Base-by-base conservation (phyloP, 2,797 vertebrate species). In the Hylomyscus alleni region DNA sequence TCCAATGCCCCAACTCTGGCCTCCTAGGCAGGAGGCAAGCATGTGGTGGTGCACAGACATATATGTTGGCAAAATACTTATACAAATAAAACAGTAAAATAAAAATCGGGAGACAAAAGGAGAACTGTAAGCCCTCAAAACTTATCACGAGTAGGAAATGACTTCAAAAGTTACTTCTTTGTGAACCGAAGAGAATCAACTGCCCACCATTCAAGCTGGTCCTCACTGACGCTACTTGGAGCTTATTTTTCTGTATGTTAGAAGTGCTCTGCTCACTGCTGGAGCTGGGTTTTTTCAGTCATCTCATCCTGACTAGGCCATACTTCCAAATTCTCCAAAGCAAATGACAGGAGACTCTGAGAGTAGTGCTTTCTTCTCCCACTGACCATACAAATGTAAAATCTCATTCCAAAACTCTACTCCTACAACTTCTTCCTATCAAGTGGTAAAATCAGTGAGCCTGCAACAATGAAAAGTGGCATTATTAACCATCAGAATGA, bases 381-480 rank as follows among this genome's bases (percentile, higher is more conserved):
- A 26, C 62, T 72, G 76, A 91, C 72, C 65, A 56, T 0, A 60
- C 44, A 78, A 15, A 62, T 44, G 78, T 90, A 67, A 92, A 92
- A 93, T 86, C 83, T 52, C n/a, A 92, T 78, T 95, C 52, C 47
- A 78, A 26, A 93, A 81, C 67, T 72, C 76, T 31, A 90, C 50
- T 84, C 24, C 78, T 2, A 19, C 8, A n/a, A 93, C 17, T 65
- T 95, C 92, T 91, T 95, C 67, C 83, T 72, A 62, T 98, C 37
- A 82, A 94, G 95, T 91, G 40, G 60, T 54, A 87, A 24, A 93
- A 69, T 40, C 56, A 50, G 19, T 24, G 78, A 82, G 37, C 31
- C 40, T 44, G 44, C 44, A 44, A 44, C 44, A 44, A 44, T 44
- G 44, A 44, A 44, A 44, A 44, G 3, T 44, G 44, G 3, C 44